Base-by-base conservation (phyloP, 2,888 invertebrate species). In the Apamea anceps region DNA sequence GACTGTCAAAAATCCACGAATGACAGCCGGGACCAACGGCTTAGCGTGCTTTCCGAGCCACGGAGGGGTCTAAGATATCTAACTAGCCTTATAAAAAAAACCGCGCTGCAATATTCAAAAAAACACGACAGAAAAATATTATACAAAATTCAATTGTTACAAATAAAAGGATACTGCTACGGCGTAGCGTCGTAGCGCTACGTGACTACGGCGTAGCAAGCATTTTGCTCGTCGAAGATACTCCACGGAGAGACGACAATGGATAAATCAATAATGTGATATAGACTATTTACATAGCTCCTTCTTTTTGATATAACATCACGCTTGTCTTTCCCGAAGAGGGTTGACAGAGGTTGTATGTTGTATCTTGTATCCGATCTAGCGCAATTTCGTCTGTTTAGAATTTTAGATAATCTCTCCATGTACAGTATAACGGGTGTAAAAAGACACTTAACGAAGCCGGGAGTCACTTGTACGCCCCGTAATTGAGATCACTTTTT, bases 181-280 rank as follows among this genome's bases (percentile, higher is more conserved):
- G 80, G 45, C 85, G 84, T 85, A 86, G 87, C 86, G 76, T 74
- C 87, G 90, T 89, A 90, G 86, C 86, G 79, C 89, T 92, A 91
- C 92, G 93, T 90, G 90, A 88, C 92, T 93, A 93, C 91, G 90
- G 65, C 92, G 90, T 89, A 91, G 90, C 72, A 28, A 63, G 54
- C 68, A 37, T 25, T 28, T 72, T 37, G 66, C 48, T 73, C 42
- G 32, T 42, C 15, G 10, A 65, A 82, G 8, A 66, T 82, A 51
- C 21, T 54, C n/a, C 51, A 63, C 37, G 13, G 7, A 25, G n/a
- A 79, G 21, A 18, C 37, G 18, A 63, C 37, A 1, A 2, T 13
- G 37, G 57, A 63, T 83, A 48, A 28, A 70, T 70, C 37, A 57
- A 57, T 70, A 72, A 48, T 48, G 25, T 45, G n/a, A 13, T 18